phyloP scores from a whole-genome alignment of 2,888 invertebrate genomes.

The Heliconius hortense region DNA sequence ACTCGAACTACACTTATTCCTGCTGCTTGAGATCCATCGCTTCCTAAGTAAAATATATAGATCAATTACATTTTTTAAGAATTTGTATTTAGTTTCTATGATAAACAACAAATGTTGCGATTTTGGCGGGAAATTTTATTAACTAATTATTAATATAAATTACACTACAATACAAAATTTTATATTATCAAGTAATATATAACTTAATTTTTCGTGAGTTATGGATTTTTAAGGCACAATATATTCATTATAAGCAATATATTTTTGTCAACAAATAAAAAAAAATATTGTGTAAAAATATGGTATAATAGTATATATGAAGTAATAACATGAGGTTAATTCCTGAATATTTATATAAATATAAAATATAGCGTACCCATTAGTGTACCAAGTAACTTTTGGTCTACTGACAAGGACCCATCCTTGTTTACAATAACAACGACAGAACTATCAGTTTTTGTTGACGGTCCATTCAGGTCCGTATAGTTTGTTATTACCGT shows the following conservation, averaged over 20 bases:
- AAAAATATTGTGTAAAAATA: background rate
- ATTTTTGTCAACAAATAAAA: background rate
- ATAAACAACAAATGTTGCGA: background rate
- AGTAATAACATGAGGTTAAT: background rate
- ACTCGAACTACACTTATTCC: constrained; percentile 84
- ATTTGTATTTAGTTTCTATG: background rate
- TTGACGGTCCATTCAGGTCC: constrained; percentile 77
- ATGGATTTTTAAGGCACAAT: background rate
- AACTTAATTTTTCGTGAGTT: background rate
- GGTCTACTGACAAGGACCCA: constrained; percentile 91
- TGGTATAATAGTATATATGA: background rate
- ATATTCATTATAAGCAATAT: background rate
- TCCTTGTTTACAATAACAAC: constrained; percentile 93
- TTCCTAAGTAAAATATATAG: constrained; percentile 53
- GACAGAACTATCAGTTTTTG: constrained; percentile 86
- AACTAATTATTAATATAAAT: background rate
- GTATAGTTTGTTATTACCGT: constrained; percentile 80
- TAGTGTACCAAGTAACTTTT: constrained; percentile 88
- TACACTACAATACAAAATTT: background rate
- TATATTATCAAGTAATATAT: background rate
- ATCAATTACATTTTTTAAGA: background rate
- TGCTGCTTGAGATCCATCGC: constrained; percentile 80
- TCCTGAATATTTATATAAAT: constrained; percentile 18
- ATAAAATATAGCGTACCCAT: constrained; percentile 83
- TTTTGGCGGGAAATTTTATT: constrained; percentile 25